Conservation (phyloP, 2,113 vertebrate genomes). For the Pleuronectes platessa region DNA sequence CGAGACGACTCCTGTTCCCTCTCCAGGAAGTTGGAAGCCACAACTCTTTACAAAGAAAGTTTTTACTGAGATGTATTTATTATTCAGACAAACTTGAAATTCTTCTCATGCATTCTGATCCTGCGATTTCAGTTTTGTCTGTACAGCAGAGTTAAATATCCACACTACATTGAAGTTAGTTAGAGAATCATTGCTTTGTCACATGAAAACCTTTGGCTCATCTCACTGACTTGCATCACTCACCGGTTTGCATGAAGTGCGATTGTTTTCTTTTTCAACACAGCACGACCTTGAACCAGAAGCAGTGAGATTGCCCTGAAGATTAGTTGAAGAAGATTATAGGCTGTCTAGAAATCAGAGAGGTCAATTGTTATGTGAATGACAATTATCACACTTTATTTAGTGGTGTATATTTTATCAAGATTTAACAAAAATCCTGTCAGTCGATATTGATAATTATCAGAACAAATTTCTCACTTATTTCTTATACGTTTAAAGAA, state of each 20-base stretch:
- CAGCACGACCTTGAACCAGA: conserved; percentile 21
- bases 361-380: not conserved
- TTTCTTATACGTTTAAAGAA: no score
- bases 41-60: not conserved
- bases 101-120: not conserved
- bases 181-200: not conserved
- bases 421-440: not conserved
- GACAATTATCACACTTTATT: not conserved
- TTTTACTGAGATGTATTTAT: not conserved
- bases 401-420: not conserved
- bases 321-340: conserved; percentile 17
- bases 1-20: no score
- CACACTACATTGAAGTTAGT: not conserved
- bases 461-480: no score
- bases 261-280: conserved; percentile 7
- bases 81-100: not conserved
- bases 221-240: not conserved
- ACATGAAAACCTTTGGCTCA: conserved; percentile 14
- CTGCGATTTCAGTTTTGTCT: not conserved
- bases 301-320: not conserved
- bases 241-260: not conserved
- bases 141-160: not conserved
- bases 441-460: no score
- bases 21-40: no score
- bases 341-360: conserved; percentile 4